Conservation (phyloP, 2,113 vertebrate genomes). For the Mormyrus iriodes region DNA sequence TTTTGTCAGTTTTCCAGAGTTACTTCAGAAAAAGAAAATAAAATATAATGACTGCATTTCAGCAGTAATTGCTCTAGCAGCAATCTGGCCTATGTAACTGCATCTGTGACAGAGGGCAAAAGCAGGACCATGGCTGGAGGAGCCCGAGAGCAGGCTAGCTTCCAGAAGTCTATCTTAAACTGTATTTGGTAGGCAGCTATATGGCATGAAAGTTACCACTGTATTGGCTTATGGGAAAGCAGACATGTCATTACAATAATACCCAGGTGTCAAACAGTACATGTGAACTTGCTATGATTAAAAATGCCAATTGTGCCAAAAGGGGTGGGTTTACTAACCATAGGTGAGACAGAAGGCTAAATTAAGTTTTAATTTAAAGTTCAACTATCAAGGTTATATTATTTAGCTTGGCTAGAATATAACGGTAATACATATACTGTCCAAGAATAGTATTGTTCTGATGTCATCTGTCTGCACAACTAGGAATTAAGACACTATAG, state of each 20-base stretch:
- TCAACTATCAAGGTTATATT: not conserved
- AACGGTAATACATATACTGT: not conserved
- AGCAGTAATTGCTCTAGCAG: not conserved
- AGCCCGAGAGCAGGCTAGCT: not conserved
- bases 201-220: constrained; percentile 23
- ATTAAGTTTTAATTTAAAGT: not conserved
- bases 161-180: not conserved
- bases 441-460: not conserved
- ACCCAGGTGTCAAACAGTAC: constrained; percentile 25
- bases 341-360: constrained; percentile 14
- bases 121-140: not conserved
- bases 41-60: not conserved
- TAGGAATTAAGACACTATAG: not conserved
- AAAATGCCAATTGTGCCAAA: constrained; percentile 32
- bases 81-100: not conserved
- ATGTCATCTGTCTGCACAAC: not conserved
- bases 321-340: constrained; percentile 17
- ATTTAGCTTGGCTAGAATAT: not conserved
- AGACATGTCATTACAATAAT: constrained; percentile 33
- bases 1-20: not conserved
- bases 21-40: not conserved
- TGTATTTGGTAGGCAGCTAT: not conserved
- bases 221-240: constrained; percentile 22
- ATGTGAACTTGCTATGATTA: constrained; percentile 34
- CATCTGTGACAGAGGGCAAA: not conserved